phyloP scores from a whole-genome alignment of 2,797 vertebrate genomes.

The Cyclopterus lumpus region DNA sequence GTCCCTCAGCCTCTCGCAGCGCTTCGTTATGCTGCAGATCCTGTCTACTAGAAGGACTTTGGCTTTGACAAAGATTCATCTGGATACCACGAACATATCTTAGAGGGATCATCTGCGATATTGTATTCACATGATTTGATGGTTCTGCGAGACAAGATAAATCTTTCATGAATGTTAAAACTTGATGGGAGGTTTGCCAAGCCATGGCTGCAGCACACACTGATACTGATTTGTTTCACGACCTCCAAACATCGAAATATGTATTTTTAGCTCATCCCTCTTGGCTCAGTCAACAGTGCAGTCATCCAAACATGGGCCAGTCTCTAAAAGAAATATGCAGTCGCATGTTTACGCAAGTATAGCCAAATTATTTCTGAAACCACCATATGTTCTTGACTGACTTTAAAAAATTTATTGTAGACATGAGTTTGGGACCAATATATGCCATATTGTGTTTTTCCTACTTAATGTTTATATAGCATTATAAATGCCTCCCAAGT shows the following conservation, averaged over 20 bases:
- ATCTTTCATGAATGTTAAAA: constrained; percentile 34
- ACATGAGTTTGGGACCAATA: constrained; percentile 43
- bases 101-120: constrained; percentile 31
- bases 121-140: constrained; percentile 45
- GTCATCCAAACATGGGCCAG: constrained; percentile 59
- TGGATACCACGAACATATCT: constrained; percentile 38
- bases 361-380: constrained; percentile 69
- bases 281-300: constrained; percentile 48
- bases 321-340: constrained; percentile 60
- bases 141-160: constrained; percentile 35
- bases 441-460: constrained; percentile 18
- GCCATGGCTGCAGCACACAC: constrained; percentile 39
- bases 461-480: constrained; percentile 29
- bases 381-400: constrained; percentile 46
- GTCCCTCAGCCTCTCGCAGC: constrained; percentile 54
- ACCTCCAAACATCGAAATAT: constrained; percentile 46
- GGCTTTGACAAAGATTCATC: constrained; percentile 46
- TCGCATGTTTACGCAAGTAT: constrained; percentile 50
- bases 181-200: constrained; percentile 22
- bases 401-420: constrained; percentile 42
- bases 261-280: constrained; percentile 62
- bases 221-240: constrained; percentile 46
- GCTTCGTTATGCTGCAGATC: constrained; percentile 48
- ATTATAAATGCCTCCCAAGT: not conserved
- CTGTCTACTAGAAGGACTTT: constrained; percentile 28